These are phyloP conservation scores for Meandrina meandrites DNA, from an alignment of 92 coral and sea anemone species.

Conservation along the genomic window DNA sequence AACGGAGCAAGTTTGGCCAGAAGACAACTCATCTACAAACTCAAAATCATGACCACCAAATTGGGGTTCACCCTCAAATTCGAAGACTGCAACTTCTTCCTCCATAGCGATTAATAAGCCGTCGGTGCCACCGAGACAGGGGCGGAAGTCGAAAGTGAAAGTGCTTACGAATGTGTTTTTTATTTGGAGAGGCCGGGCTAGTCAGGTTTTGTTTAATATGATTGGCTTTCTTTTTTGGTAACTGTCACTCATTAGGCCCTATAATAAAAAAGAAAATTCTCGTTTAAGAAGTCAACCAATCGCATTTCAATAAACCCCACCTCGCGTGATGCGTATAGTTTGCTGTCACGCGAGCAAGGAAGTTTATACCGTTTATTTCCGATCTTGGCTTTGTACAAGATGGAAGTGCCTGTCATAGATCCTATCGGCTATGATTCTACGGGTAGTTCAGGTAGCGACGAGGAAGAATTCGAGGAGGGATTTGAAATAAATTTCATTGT, in stretches of 20 bases:
- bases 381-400: background rate
- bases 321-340: background rate
- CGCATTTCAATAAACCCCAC: background rate
- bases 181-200: background rate
- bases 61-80: background rate
- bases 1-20: conserved; percentile 56
- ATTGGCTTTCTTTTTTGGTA: background rate
- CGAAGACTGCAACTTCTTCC: background rate
- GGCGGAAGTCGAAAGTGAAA: conserved; percentile 32
- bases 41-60: conserved; percentile 50
- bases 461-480: conserved; percentile 18
- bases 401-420: background rate
- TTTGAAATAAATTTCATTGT: background rate
- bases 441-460: background rate
- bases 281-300: background rate
- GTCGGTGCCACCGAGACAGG: background rate
- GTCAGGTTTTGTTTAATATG: background rate
- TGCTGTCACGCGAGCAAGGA: background rate
- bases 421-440: background rate
- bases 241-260: background rate
- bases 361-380: background rate
- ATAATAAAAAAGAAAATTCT: background rate
- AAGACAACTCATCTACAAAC: conserved; percentile 45
- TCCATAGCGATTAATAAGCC: too few relatives aligned
- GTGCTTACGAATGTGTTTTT: background rate